Conservation (phyloP, 2,888 invertebrate species). For the Drosophila parthenogenetica region DNA sequence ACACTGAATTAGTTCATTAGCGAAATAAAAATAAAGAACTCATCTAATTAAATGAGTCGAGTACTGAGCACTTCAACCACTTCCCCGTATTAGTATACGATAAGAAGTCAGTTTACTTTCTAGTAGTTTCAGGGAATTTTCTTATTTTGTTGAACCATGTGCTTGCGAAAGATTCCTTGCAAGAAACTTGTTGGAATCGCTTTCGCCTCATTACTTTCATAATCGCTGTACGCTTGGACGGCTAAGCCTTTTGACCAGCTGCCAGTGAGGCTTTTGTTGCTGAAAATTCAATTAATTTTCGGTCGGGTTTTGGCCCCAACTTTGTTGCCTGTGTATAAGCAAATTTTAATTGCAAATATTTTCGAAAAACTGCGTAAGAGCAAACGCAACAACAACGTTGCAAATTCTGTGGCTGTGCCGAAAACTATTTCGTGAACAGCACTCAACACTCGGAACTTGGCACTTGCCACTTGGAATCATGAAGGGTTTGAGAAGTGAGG, state of each 20-base stretch:
- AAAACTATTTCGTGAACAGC: conserved; percentile 55
- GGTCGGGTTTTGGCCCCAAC: conserved; percentile 20
- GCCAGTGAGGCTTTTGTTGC: conserved; percentile 10
- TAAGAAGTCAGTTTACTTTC: too few relatives aligned
- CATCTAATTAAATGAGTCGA: conserved; percentile 34
- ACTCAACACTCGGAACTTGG: conserved; percentile 23
- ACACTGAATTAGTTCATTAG: conserved; percentile 56
- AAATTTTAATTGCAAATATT: conserved; percentile 67
- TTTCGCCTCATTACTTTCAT: conserved; percentile 37
- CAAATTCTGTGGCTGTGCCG: conserved; percentile 40
- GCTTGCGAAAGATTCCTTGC: neutral
- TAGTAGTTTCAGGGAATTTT: too few relatives aligned
- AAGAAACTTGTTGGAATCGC: conserved; percentile 7
- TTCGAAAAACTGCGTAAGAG: conserved; percentile 43
- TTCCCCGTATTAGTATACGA: neutral
- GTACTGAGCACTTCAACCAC: neutral
- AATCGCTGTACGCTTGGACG: conserved; percentile 23
- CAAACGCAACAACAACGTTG: conserved; percentile 50
- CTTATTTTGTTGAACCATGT: neutral
- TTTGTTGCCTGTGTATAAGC: conserved; percentile 42
- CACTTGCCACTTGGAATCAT: conserved; percentile 24
- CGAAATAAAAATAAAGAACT: conserved; percentile 16
- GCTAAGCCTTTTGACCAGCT: conserved; percentile 20
- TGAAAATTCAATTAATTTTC: conserved; percentile 49
- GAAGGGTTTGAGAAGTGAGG: conserved; percentile 28